Conservation (phyloP, 2,888 invertebrate species). For the Acleris holmiana region DNA sequence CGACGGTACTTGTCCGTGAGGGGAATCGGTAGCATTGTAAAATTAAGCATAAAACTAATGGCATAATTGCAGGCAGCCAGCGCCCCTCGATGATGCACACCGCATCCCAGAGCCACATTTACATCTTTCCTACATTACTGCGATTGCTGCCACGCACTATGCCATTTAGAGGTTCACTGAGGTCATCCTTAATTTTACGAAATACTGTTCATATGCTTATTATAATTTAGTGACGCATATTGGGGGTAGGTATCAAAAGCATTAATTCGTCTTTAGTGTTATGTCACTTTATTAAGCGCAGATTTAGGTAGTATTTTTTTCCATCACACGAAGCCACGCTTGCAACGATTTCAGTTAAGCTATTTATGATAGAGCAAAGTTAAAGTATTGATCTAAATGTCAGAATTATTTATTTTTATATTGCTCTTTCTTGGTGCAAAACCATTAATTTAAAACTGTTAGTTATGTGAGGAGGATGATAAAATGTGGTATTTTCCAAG, state of each 20-base stretch:
- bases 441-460: background rate
- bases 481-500: background rate
- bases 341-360: no score
- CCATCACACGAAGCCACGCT: no score
- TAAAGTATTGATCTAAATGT: no score
- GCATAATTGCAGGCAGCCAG: constrained; percentile 81
- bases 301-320: no score
- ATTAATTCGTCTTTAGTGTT: no score
- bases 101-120: constrained; percentile 56
- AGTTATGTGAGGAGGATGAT: background rate
- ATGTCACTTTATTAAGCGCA: no score
- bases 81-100: constrained; percentile 76
- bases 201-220: background rate
- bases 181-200: constrained; percentile 31
- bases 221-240: background rate
- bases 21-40: constrained; percentile 57
- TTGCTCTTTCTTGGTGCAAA: background rate
- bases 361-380: no score
- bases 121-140: constrained; percentile 68
- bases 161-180: constrained; percentile 28
- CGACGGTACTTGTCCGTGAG: constrained; percentile 48
- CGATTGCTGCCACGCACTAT: constrained; percentile 41
- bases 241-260: no score
- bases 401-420: background rate
- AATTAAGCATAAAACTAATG: constrained; percentile 81